Conservation (phyloP, 2,888 invertebrate species). For the Belgica antarctica region DNA sequence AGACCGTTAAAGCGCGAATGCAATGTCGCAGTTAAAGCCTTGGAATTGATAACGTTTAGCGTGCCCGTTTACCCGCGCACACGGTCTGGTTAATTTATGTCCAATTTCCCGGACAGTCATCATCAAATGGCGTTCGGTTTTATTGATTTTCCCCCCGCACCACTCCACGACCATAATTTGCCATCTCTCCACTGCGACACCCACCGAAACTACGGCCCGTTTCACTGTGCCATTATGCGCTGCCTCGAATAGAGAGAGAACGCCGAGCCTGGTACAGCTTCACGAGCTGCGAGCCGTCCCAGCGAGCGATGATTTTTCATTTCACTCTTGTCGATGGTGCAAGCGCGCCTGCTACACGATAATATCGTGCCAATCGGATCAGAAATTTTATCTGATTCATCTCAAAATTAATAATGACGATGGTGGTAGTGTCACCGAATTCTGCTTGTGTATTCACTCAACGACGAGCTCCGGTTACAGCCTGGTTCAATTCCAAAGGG, state of each 20-base stretch:
- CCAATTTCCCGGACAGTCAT: conserved; percentile 39
- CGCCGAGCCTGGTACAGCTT: no score
- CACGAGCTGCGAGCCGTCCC: no score
- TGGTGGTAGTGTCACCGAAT: conserved; percentile 30
- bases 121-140: conserved; percentile 37
- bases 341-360: no score
- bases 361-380: conserved; percentile 27
- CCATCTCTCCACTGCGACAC: background rate
- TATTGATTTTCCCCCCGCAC: conserved; percentile 35
- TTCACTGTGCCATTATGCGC: background rate
- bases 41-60: background rate
- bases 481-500: background rate
- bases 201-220: background rate
- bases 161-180: background rate
- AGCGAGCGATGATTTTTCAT: no score
- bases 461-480: background rate
- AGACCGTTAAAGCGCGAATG: no score
- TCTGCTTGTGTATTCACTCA: no score
- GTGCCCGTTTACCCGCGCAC: no score
- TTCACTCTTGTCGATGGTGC: no score
- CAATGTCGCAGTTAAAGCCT: background rate
- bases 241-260: no score
- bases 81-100: background rate
- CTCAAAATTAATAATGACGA: background rate
- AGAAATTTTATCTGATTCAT: conserved; percentile 33